Base-by-base conservation (phyloP, 2,888 invertebrate genomes). In the Rhodophaea formosa region DNA sequence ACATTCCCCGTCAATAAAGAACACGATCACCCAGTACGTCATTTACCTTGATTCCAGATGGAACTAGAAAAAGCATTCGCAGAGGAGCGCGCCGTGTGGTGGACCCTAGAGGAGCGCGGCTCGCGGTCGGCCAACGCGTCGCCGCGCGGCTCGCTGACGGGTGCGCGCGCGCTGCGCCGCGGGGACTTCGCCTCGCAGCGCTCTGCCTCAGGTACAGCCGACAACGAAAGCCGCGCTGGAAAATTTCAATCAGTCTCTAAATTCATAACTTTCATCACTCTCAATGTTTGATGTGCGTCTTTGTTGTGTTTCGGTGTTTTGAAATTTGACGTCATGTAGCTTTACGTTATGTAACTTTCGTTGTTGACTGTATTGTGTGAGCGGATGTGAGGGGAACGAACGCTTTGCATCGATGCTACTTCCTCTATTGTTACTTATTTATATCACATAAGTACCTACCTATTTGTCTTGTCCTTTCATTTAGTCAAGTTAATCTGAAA, bases 51-150 rank as follows among this genome's bases (percentile, higher is more conserved):
- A 10, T 53, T 64, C 0, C 67, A 93, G 78, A 92, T 96, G 72
- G 96, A 97, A 69, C 86, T 97, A 60, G 94, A 95, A 72, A 96
- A 96, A 80, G 97, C 97, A 3, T 96, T 97, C 74, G 93, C 97
- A 30, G 96, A 97, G 74, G 97, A 97, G 81, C 94, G 96, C 59
- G 96, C 97, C 0, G 95, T 96, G 51, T 98, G 97, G 97, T 98
- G 97, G 88, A 94, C 96, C 7, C 86, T 97, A 56, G 97, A 97
- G 72, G 97, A 97, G 82, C 95, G 96, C 57, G 82, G 96, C 52
- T 92, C 95, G n/a, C 95, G 95, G 64, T 95, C 95, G 0, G 96
- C 96, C 0, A 94, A 94, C 75, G 94, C 94, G 0, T 96, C 96
- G 0, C 96, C 97, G 0, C 93, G 97, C 49, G 95, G 96, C 51